Conservation (phyloP, 1,140 invertebrate species). For the Bemisia tabaci region DNA sequence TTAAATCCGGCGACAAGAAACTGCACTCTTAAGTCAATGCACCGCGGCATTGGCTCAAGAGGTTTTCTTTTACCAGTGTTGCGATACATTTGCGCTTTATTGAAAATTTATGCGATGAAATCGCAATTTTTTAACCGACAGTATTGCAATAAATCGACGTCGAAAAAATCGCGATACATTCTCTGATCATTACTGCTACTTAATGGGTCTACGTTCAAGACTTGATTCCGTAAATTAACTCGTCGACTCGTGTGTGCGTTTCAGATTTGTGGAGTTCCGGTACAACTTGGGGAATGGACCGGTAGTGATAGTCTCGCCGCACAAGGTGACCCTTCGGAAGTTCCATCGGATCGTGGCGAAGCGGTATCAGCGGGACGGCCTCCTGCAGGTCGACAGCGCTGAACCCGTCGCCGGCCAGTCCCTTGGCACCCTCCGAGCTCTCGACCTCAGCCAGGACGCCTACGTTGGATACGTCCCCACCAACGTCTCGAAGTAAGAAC, state of each 20-base stretch:
- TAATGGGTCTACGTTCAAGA: neutral
- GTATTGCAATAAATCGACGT: neutral
- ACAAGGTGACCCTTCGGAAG: slow-evolving; percentile 55
- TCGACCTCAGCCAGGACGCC: slow-evolving; percentile 69
- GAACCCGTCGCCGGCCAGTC: slow-evolving; percentile 67
- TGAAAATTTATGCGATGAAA: no score
- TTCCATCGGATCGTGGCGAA: slow-evolving; percentile 70
- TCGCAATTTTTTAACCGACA: neutral
- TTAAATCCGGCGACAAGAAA: no score
- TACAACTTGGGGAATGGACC: slow-evolving; percentile 80
- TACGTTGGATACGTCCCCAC: slow-evolving; percentile 70
- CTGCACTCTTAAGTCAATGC: no score
- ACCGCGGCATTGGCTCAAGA: no score
- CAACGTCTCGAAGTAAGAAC: slow-evolving; percentile 48
- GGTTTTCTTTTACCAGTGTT: no score
- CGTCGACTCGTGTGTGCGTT: slow-evolving; percentile 12
- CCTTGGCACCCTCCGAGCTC: slow-evolving; percentile 58
- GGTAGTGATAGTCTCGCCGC: slow-evolving; percentile 55
- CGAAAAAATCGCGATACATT: no score
- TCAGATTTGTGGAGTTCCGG: slow-evolving; percentile 44
- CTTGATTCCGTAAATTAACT: neutral
- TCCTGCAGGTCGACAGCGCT: slow-evolving; percentile 65
- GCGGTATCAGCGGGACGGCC: slow-evolving; percentile 68
- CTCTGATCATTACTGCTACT: neutral
- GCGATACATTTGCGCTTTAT: no score